Conservation (phyloP, 2,888 invertebrate genomes). For the Pseudanteris insignis region DNA sequence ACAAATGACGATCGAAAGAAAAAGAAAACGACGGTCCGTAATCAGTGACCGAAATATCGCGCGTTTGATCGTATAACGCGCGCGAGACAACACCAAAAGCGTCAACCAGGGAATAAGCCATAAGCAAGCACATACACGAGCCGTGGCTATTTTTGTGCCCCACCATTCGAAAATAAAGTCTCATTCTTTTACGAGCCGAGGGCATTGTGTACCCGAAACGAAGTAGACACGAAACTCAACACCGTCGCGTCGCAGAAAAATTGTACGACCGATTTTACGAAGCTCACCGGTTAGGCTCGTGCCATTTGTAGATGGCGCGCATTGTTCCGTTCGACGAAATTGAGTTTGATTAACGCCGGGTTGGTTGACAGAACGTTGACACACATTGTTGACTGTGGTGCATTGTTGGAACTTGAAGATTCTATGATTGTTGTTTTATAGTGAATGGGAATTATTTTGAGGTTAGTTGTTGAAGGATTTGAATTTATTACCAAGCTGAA, state of each 20-base stretch:
- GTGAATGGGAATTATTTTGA: too few species aligned
- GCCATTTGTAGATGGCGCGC: too few species aligned
- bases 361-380: too few species aligned
- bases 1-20: conserved; percentile 38
- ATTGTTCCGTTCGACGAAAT: too few species aligned
- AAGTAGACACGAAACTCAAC: conserved; percentile 8
- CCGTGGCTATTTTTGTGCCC: conserved; percentile 32
- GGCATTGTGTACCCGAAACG: conserved; percentile 16
- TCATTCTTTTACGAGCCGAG: conserved; percentile 28
- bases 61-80: conserved; percentile 53
- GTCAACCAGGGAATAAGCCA: conserved; percentile 45
- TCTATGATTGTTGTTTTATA: too few species aligned
- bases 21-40: conserved; percentile 31
- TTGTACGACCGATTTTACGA: too few species aligned
- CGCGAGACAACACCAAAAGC: conserved; percentile 55
- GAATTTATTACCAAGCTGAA: too few species aligned
- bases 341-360: too few species aligned
- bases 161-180: conserved; percentile 35
- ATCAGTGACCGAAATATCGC: conserved; percentile 54
- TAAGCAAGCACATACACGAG: conserved; percentile 53
- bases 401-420: too few species aligned
- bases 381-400: too few species aligned
- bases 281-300: too few species aligned
- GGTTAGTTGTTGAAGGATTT: too few species aligned
- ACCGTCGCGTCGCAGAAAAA: neutral